Evolutionary conservation across 37 sponge, comb jelly and placozoan species (phyloP).

Genomic region (Geodia barretti): DNA sequence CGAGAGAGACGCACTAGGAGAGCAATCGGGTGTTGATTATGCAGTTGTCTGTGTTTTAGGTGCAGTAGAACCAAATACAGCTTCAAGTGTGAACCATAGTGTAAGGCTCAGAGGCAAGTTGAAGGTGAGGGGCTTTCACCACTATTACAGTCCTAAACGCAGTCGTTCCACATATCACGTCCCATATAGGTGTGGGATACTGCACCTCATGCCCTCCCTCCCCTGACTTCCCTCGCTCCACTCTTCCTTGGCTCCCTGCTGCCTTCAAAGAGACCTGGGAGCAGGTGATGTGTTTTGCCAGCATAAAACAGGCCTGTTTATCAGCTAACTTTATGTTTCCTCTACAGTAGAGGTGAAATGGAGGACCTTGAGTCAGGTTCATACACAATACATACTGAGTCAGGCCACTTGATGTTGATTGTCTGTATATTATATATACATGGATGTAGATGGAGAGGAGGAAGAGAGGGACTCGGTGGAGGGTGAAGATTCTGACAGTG

Average conservation of each 20-base stretch:
- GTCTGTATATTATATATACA: too few relatives aligned
- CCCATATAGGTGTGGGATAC: slow-evolving; percentile 24
- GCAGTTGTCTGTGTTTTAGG: too few relatives aligned
- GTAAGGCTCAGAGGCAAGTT: not conserved
- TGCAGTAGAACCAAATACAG: too few relatives aligned
- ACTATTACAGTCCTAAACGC: not conserved
- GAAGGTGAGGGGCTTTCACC: not conserved
- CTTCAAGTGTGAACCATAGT: not conserved
- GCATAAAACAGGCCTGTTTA: too few relatives aligned
- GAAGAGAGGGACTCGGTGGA: not conserved
- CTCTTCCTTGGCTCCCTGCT: slow-evolving; percentile 39
- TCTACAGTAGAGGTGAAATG: not conserved
- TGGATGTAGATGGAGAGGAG: not conserved
- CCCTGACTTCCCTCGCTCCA: slow-evolving; percentile 40
- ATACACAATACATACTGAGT: not conserved
- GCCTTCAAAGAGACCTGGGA: not conserved
- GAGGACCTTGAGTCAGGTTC: not conserved
- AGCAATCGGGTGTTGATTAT: too few relatives aligned
- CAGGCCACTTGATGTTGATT: too few relatives aligned
- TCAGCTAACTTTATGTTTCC: not conserved
- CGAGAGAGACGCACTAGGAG: too few relatives aligned
- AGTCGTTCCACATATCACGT: not conserved
- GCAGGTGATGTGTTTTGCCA: not conserved
- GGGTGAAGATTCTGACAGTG: not conserved
- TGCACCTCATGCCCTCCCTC: slow-evolving; percentile 70